Evolutionary conservation across 2,888 invertebrate species (phyloP).

Genomic region (Dioctria rufipes): DNA sequence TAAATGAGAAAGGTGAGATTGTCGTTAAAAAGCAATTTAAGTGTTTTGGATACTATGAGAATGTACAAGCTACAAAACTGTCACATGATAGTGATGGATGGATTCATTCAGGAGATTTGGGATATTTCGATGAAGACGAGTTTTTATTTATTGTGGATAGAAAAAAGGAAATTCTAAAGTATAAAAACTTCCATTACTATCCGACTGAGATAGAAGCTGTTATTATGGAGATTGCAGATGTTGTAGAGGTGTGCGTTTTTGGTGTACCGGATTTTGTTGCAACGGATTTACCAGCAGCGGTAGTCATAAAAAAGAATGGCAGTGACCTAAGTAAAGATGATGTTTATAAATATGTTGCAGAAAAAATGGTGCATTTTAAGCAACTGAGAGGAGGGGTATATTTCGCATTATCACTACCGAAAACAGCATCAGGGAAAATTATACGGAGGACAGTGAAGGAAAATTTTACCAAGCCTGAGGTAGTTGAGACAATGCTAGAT

Average conservation of each 20-base stretch:
- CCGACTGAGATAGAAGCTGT: constrained; percentile 67
- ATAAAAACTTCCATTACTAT: constrained; percentile 66
- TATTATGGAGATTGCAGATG: constrained; percentile 65
- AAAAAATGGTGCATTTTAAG: constrained; percentile 65
- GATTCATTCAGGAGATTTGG: constrained; percentile 69
- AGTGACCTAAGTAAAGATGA: constrained; percentile 65
- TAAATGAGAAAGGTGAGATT: constrained; percentile 67
- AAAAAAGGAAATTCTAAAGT: constrained; percentile 66
- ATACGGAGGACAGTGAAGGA: constrained; percentile 65
- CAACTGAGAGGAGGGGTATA: constrained; percentile 68
- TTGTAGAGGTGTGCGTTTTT: constrained; percentile 66
- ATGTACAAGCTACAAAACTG: constrained; percentile 65
- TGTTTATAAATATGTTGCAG: constrained; percentile 66
- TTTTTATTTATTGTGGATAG: constrained; percentile 66
- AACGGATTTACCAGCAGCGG: constrained; percentile 68
- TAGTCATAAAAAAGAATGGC: constrained; percentile 64
- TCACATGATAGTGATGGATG: constrained; percentile 67
- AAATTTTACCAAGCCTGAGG: constrained; percentile 56
- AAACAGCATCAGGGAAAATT: constrained; percentile 67
- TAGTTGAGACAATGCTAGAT: neutral
- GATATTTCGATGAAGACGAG: constrained; percentile 68
- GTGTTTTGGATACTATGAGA: constrained; percentile 69
- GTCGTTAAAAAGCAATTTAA: constrained; percentile 63
- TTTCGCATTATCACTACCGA: constrained; percentile 66
- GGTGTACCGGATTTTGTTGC: constrained; percentile 66